A percentile compares a stretch with the other conserved stretches of the same genome.
Evolutionary conservation across 1,140 invertebrate genomes (phyloP).

Genomic region (Tetragonula clypearis): DNA sequence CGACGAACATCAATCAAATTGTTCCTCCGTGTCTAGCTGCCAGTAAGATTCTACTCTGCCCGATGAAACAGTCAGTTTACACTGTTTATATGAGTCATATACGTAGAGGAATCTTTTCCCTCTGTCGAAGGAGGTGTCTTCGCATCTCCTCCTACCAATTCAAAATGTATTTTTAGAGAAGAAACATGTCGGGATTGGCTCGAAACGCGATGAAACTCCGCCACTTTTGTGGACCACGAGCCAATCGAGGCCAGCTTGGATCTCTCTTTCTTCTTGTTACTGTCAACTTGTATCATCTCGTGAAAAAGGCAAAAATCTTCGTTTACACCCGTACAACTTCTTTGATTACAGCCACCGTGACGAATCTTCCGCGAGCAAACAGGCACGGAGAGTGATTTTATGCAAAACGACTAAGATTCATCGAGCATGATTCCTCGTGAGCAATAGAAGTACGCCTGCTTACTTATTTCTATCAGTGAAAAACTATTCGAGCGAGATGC

Average conservation of each 20-base stretch:
- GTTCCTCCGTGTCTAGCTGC: neutral
- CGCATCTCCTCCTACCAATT: conserved; percentile 71
- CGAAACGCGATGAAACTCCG: conserved; percentile 63
- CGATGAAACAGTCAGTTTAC: conserved; percentile 14
- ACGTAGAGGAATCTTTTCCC: conserved; percentile 54
- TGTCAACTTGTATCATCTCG: conserved; percentile 47
- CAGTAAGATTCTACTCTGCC: neutral
- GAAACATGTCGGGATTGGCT: conserved; percentile 62
- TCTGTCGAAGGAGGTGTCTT: conserved; percentile 57
- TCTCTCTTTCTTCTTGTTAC: conserved; percentile 51
- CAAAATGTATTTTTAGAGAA: conserved; percentile 72
- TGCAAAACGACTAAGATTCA: conserved; percentile 18
- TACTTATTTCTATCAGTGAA: neutral
- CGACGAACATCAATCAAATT: conserved; percentile 9
- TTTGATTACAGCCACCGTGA: conserved; percentile 47
- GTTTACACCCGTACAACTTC: conserved; percentile 48
- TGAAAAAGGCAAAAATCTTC: conserved; percentile 39
- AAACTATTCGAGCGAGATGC: neutral
- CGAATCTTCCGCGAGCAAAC: conserved; percentile 3
- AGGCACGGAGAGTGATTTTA: neutral
- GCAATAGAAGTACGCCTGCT: neutral
- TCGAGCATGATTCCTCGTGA: conserved; percentile 2
- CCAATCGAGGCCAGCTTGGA: conserved; percentile 60
- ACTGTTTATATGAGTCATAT: conserved; percentile 44
- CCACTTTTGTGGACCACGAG: conserved; percentile 55